These are phyloP conservation scores for Naso thynnoides DNA, from an alignment of 2,797 vertebrate species.

Conservation along the genomic window DNA sequence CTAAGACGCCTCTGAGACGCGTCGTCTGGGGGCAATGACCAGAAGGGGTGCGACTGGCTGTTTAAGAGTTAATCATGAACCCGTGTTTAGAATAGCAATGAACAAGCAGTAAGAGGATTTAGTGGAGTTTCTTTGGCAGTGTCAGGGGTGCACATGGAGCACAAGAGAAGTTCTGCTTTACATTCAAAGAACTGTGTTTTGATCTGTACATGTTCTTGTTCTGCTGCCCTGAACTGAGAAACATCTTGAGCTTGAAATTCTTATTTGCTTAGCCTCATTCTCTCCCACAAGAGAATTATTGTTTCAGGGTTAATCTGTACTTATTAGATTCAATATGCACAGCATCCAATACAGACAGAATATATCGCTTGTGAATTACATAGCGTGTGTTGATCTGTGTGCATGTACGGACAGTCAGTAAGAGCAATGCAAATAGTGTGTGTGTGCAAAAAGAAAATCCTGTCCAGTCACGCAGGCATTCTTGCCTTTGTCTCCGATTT, in stretches of 20 bases:
- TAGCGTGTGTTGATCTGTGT: neutral
- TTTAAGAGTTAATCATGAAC: too few species aligned
- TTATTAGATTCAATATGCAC: slow-evolving; percentile 12
- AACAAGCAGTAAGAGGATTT: slow-evolving; percentile 12
- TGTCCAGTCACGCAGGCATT: neutral
- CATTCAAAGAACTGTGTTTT: slow-evolving; percentile 46
- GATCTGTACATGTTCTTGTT: neutral
- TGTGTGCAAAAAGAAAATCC: neutral
- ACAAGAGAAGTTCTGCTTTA: slow-evolving; percentile 44
- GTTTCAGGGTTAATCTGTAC: slow-evolving; percentile 3
- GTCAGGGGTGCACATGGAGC: slow-evolving; percentile 52
- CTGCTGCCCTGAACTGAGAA: slow-evolving; percentile 14
- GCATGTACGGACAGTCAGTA: neutral
- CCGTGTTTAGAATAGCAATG: too few species aligned
- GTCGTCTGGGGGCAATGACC: too few species aligned
- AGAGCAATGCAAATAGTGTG: neutral
- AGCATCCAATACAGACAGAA: neutral
- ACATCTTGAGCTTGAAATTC: neutral
- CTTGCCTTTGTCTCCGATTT: slow-evolving; percentile 36
- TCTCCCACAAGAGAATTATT: slow-evolving; percentile 1
- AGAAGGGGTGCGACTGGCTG: too few species aligned
- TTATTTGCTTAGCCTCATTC: neutral
- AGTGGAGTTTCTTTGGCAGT: slow-evolving; percentile 40
- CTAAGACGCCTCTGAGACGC: too few species aligned
- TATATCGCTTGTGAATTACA: neutral